A percentile compares a stretch with the other conserved stretches of the same genome.
These are phyloP conservation scores for Grapholita molesta DNA, from an alignment of 1,140 invertebrate species.

Conservation along the genomic window DNA sequence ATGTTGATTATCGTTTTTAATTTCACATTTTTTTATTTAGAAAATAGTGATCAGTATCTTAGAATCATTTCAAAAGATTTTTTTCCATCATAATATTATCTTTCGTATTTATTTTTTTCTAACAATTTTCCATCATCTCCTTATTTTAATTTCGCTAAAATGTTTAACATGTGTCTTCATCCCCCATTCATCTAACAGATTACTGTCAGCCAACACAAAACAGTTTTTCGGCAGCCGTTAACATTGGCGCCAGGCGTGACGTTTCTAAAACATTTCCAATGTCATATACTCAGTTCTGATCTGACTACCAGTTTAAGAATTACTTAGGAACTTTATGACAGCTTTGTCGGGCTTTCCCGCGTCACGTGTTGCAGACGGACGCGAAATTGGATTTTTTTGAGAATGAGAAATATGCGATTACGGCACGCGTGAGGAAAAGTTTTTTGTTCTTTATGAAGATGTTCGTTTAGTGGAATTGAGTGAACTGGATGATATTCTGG, in stretches of 20 bases:
- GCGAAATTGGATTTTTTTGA: constrained; percentile 72
- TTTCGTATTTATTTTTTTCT: too few relatives aligned
- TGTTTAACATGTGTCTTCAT: too few relatives aligned
- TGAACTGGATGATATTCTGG: not conserved
- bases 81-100: too few relatives aligned
- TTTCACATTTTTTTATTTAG: too few relatives aligned
- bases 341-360: constrained; percentile 58
- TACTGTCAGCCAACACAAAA: not conserved
- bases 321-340: constrained; percentile 70
- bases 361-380: constrained; percentile 70
- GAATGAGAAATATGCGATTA: constrained; percentile 46
- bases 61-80: too few relatives aligned
- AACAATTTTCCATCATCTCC: too few relatives aligned
- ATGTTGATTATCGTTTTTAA: too few relatives aligned
- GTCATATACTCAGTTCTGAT: not conserved
- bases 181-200: too few relatives aligned
- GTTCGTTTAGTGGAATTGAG: not conserved
- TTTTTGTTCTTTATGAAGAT: not conserved
- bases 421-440: constrained; percentile 22
- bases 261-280: constrained; percentile 34
- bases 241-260: too few relatives aligned
- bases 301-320: constrained; percentile 58
- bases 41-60: too few relatives aligned
- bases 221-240: too few relatives aligned
- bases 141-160: too few relatives aligned